A percentile compares a stretch with the other conserved stretches of the same genome.
Evolutionary conservation across 37 sponge, comb jelly and placozoan genomes (phyloP).

Genomic region (Aphrocallistes beatrix): DNA sequence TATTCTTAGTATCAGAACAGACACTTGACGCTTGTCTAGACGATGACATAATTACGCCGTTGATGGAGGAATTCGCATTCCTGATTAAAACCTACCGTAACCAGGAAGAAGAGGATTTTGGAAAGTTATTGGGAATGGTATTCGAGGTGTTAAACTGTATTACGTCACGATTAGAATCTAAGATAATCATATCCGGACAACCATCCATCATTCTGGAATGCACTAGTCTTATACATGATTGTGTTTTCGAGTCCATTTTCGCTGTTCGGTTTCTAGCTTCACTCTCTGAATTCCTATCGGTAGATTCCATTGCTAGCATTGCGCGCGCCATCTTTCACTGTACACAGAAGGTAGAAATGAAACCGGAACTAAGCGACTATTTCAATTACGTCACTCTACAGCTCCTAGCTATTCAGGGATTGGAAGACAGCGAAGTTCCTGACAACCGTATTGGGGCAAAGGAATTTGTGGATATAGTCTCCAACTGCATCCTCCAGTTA

Average conservation of each 20-base stretch:
- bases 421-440: neutral
- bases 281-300: neutral
- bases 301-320: neutral
- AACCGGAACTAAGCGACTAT: neutral
- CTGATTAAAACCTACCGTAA: neutral
- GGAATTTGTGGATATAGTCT: neutral
- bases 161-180: neutral
- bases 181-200: neutral
- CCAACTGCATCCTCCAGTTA: neutral
- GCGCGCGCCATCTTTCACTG: neutral
- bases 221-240: neutral
- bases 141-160: neutral
- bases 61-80: neutral
- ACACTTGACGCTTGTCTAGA: constrained; percentile 10
- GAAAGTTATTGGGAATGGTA: neutral
- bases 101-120: neutral
- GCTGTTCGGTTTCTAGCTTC: neutral
- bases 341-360: neutral
- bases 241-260: neutral
- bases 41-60: neutral
- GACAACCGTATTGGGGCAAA: neutral
- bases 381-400: neutral
- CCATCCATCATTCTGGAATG: neutral
- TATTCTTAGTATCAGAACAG: neutral
- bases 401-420: neutral